Evolutionary conservation across 2,113 vertebrate genomes (phyloP).

Genomic region (Eclectus roratus): DNA sequence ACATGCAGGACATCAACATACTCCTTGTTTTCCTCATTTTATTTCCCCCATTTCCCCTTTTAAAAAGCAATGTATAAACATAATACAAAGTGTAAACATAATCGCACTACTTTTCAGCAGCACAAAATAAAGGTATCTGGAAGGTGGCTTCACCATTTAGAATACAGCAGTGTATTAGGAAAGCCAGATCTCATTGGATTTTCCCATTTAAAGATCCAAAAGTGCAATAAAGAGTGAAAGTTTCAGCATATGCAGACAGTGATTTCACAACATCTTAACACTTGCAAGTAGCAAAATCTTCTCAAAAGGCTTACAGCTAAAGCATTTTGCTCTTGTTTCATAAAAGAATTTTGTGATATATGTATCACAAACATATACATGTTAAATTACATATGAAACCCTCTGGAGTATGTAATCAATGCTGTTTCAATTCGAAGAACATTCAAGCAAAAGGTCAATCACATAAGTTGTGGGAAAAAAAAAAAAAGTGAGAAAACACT

Average conservation of each 20-base stretch:
- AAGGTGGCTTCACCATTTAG: background rate
- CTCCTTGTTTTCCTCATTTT: background rate
- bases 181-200: conserved; percentile 4
- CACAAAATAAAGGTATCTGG: background rate
- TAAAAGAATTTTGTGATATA: background rate
- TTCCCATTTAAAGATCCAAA: background rate
- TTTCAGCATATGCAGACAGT: background rate
- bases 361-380: background rate
- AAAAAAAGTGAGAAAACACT: background rate
- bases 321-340: background rate
- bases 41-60: background rate
- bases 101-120: background rate
- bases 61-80: background rate
- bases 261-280: background rate
- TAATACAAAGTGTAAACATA: background rate
- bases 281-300: background rate
- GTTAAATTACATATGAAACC: background rate
- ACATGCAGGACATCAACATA: background rate
- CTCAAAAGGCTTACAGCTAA: background rate
- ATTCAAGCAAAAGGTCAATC: background rate
- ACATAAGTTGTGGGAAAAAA: background rate
- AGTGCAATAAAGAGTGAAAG: background rate
- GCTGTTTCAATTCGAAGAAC: background rate
- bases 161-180: background rate
- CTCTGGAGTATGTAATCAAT: background rate